Percentiles rank a stretch among this genome's conserved stretches.
Evolutionary conservation across 2,888 invertebrate species (phyloP).

Genomic region (Cremastinae sp.): DNA sequence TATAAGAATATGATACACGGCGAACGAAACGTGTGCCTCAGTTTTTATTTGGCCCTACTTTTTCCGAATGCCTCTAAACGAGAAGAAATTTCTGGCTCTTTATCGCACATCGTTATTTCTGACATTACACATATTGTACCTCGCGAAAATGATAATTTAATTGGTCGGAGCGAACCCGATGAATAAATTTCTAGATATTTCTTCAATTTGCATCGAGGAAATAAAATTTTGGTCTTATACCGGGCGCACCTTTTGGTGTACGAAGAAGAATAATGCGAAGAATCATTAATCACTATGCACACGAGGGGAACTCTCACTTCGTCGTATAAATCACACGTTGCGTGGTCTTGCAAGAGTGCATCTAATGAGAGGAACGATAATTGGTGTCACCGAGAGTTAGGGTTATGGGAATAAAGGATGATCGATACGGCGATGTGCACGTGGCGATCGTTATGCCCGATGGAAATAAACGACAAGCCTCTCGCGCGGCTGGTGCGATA

Average conservation of each 20-base stretch:
- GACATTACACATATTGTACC: no score
- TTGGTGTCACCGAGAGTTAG: constrained; percentile 21
- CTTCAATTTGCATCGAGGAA: no score
- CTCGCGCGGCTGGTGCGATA: constrained; percentile 3
- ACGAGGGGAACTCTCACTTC: constrained; percentile 11
- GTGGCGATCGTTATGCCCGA: constrained; percentile 2
- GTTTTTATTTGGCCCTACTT: no score
- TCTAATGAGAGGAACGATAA: constrained; percentile 7
- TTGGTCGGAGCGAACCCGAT: no score
- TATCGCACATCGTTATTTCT: no score
- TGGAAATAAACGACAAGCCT: constrained; percentile 17
- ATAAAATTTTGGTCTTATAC: no score
- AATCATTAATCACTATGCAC: not conserved
- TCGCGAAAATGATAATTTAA: no score
- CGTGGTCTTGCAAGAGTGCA: constrained; percentile 1
- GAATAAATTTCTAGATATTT: no score
- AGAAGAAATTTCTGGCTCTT: no score
- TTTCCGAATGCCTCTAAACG: not conserved
- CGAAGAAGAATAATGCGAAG: constrained; percentile 5
- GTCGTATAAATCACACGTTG: not conserved
- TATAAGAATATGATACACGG: not conserved
- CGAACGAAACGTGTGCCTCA: no score
- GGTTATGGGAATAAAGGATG: constrained; percentile 26
- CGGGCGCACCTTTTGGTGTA: no score
- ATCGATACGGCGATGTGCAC: constrained; percentile 17